A percentile compares a stretch with the other conserved stretches of the same genome.
These are phyloP conservation scores for Labia minor DNA, from an alignment of 2,888 invertebrate species.

Conservation along the genomic window DNA sequence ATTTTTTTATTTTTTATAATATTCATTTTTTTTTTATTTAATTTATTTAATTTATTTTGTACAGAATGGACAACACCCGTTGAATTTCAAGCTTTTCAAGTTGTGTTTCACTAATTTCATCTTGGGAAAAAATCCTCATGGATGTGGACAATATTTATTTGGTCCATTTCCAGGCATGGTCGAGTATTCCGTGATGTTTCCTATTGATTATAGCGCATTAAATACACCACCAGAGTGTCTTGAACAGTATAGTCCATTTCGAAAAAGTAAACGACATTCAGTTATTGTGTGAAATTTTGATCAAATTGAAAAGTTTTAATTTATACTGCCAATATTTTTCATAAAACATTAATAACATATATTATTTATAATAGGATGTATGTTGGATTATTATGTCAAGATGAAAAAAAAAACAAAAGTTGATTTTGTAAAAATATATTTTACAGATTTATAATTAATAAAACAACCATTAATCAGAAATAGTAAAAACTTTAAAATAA, in stretches of 20 bases:
- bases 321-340: too few relatives aligned
- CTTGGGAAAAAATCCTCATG: slow-evolving; percentile 61
- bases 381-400: too few relatives aligned
- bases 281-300: slow-evolving; percentile 45
- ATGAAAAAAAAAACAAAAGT: too few relatives aligned
- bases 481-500: too few relatives aligned
- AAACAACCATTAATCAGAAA: too few relatives aligned
- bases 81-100: slow-evolving; percentile 57
- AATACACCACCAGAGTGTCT: slow-evolving; percentile 58
- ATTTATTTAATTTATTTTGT: slow-evolving; percentile 5
- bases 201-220: slow-evolving; percentile 64
- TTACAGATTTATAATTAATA: too few relatives aligned
- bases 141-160: slow-evolving; percentile 62
- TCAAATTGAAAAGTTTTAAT: too few relatives aligned
- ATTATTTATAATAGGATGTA: too few relatives aligned
- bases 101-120: slow-evolving; percentile 65
- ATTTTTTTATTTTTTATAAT: neutral
- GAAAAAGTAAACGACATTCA: slow-evolving; percentile 56
- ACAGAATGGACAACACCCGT: slow-evolving; percentile 57
- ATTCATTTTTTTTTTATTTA: too few relatives aligned
- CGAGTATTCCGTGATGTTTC: slow-evolving; percentile 40
- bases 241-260: slow-evolving; percentile 57
- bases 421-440: too few relatives aligned
- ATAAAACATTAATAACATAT: too few relatives aligned
- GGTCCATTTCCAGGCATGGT: slow-evolving; percentile 37